Evolutionary conservation across 2,888 invertebrate genomes (phyloP), one percentile per base, ranked within the genome.

Genomic region (Argyresthia albistria): DNA sequence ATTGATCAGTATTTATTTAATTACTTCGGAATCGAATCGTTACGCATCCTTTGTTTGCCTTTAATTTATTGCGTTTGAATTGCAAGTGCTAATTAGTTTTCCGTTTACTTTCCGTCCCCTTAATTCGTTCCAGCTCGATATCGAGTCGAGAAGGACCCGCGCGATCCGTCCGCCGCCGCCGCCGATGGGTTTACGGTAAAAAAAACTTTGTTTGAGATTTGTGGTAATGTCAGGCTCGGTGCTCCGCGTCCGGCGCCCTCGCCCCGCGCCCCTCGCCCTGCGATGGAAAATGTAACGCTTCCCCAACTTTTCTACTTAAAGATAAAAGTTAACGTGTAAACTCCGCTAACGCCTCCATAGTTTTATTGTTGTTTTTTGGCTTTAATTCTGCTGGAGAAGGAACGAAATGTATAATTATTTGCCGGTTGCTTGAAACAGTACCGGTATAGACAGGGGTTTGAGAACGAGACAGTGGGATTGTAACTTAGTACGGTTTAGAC

Each of bases 251-350:
- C 39, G 42, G 46, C 37, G 8, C 8, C 12, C 15, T 46, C 37
- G 15, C 39, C 46, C 46, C 11, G 55, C 59, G 58, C 55, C 57
- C 67, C 68, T 65, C 67, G 67, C 67, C 65, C 66, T 64, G 66
- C 76, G 73, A 80, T 81, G 77, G 76, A 81, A 80, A 80, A 80
- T 76, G 54, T 56, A 55, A 53, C 53, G 71, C 74, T 72, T 73
- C 67, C 61, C 63, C 67, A 81, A 81, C 76, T 80, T 81, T 78
- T 70, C 73, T 75, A 76, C 75, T 76, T 77, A 76, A 68, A 75
- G 75, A 78, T 79, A 80, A 68, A 80, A 59, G 74, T 78, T 79
- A 73, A 76, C 75, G 74, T 65, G 70, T 70, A 75, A 78, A 78
- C 73, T 79, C 70, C 59, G 58, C 59, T 61, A 61, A 60, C 61